Evolutionary conservation across 1,140 invertebrate species (phyloP).

Genomic region (Paraescarpia echinospica): DNA sequence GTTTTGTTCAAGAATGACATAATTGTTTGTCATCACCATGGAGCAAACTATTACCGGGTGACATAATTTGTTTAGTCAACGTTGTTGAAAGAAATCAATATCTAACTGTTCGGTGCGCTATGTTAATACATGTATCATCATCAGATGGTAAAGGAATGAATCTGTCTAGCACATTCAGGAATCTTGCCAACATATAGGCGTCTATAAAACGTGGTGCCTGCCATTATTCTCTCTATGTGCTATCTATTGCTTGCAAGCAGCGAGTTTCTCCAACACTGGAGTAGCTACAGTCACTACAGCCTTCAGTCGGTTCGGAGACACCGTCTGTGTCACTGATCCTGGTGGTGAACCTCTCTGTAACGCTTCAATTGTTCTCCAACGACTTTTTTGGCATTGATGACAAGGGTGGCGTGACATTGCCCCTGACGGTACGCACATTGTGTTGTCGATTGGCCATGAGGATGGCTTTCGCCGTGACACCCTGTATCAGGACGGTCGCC

Average conservation of each 20-base stretch:
- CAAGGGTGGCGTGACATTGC: not conserved
- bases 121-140: not conserved
- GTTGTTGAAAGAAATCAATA: too few relatives aligned
- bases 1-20: too few relatives aligned
- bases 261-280: too few relatives aligned
- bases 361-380: not conserved
- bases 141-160: not conserved
- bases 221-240: not conserved
- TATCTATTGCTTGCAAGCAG: too few relatives aligned
- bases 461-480: conserved; percentile 40
- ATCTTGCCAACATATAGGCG: not conserved
- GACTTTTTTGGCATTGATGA: not conserved
- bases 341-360: not conserved
- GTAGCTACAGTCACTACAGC: too few relatives aligned
- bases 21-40: too few relatives aligned
- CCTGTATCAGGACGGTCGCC: conserved; percentile 42
- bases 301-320: too few relatives aligned
- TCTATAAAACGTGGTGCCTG: not conserved
- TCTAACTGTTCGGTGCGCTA: not conserved
- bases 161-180: not conserved
- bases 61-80: too few relatives aligned
- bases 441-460: conserved; percentile 6
- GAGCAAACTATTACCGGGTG: too few relatives aligned
- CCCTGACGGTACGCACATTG: not conserved
- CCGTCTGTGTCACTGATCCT: not conserved